Percentiles rank a stretch among this genome's conserved stretches.
Conservation (phyloP, 1,140 invertebrate genomes). For the Atta texana region DNA sequence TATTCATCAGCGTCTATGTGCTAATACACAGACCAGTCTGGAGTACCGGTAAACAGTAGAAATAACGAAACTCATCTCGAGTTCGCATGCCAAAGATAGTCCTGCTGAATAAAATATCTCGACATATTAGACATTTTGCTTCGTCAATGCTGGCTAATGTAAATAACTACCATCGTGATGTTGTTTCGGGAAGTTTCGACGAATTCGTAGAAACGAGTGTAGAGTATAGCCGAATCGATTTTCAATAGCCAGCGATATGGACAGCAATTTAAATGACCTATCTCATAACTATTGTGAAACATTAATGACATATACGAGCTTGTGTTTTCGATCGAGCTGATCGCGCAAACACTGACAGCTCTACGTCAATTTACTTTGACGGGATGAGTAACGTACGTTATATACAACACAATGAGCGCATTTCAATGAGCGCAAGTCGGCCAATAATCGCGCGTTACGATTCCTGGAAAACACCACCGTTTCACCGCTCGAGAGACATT, state of each 20-base stretch:
- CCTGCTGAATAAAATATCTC: background rate
- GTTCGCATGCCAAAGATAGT: background rate
- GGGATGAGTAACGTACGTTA: background rate
- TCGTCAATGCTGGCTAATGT: background rate
- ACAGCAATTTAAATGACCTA: background rate
- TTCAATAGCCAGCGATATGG: background rate
- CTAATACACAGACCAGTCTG: conserved; percentile 9
- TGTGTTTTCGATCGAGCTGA: conserved; percentile 1
- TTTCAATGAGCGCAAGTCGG: background rate
- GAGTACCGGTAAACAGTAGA: background rate
- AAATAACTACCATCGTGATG: background rate
- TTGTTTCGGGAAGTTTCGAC: background rate
- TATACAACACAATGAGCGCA: background rate
- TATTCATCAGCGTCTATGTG: conserved; percentile 22
- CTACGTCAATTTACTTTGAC: background rate
- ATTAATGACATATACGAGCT: background rate
- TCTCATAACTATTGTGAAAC: background rate
- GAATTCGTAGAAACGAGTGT: background rate
- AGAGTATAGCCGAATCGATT: background rate
- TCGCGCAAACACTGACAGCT: background rate
- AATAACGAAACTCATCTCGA: conserved; percentile 25
- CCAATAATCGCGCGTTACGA: conserved; percentile 25
- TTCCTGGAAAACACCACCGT: conserved; percentile 30
- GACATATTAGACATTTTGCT: background rate
- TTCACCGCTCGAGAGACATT: background rate